Conservation (phyloP, 1,140 invertebrate genomes). For the Meteorus sp. region DNA sequence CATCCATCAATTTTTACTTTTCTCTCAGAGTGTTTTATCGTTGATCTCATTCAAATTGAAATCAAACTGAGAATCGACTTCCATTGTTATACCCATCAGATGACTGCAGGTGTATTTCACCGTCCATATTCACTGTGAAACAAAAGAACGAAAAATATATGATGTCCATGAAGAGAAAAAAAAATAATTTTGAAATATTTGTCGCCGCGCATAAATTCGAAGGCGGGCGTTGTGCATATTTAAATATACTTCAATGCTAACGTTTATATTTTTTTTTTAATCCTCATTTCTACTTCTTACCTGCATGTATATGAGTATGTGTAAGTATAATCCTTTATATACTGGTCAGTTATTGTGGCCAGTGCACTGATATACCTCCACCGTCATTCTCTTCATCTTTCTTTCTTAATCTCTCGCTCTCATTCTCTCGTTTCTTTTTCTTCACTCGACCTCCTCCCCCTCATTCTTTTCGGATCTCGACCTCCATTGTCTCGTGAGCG, state of each 20-base stretch:
- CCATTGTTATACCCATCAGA: too few species aligned
- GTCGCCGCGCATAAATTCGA: constrained; percentile 56
- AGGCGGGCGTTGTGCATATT: constrained; percentile 52
- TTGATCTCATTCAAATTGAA: too few species aligned
- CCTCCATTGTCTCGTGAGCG: constrained; percentile 55
- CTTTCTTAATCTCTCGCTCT: constrained; percentile 39
- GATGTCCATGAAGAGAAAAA: constrained; percentile 11
- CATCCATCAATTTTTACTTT: too few species aligned
- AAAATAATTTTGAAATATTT: constrained; percentile 57
- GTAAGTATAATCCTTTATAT: constrained; percentile 33
- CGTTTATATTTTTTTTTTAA: constrained; percentile 12
- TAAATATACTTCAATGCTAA: constrained; percentile 51
- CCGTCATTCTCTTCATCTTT: constrained; percentile 20
- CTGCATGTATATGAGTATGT: too few species aligned
- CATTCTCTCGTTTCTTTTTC: constrained; percentile 29
- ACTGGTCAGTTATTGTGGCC: constrained; percentile 25
- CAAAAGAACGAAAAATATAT: neutral
- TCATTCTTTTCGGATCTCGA: constrained; percentile 56
- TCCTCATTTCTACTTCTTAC: constrained; percentile 24
- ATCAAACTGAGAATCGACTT: too few species aligned
- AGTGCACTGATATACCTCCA: constrained; percentile 17
- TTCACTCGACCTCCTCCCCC: constrained; percentile 34
- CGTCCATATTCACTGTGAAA: too few species aligned
- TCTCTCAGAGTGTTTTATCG: too few species aligned
- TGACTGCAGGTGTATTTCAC: too few species aligned